Conservation (phyloP, 2,888 invertebrate genomes). For the Tiliacea citrago region DNA sequence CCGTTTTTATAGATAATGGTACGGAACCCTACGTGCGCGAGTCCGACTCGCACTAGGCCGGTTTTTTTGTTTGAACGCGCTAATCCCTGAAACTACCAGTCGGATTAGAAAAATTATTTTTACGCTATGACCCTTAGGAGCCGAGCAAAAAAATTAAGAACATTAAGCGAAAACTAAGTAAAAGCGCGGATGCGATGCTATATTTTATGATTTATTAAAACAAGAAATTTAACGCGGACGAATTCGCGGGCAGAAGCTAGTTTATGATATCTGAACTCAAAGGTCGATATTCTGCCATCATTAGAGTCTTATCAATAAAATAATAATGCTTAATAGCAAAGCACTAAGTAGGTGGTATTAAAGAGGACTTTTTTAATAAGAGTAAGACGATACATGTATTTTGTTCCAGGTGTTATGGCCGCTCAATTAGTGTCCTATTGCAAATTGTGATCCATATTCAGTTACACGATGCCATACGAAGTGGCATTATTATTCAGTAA, state of each 20-base stretch:
- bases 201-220: too few relatives aligned
- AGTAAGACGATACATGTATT: constrained; percentile 64
- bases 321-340: constrained; percentile 30
- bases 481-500: constrained; percentile 56
- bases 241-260: background rate
- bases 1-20: too few relatives aligned
- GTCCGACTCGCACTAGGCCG: too few relatives aligned
- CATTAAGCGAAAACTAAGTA: too few relatives aligned
- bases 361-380: constrained; percentile 40
- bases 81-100: background rate
- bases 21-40: too few relatives aligned
- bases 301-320: constrained; percentile 41
- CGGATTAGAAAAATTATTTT: too few relatives aligned
- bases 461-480: constrained; percentile 61
- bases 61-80: too few relatives aligned
- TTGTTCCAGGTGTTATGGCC: constrained; percentile 65
- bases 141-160: too few relatives aligned
- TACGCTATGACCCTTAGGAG: too few relatives aligned
- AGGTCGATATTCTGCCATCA: constrained; percentile 26
- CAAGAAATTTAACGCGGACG: too few relatives aligned
- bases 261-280: constrained; percentile 37
- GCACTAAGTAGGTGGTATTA: constrained; percentile 61
- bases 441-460: constrained; percentile 66
- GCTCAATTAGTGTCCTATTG: constrained; percentile 66
- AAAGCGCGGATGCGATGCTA: too few relatives aligned